Evolutionary conservation across 2,888 invertebrate species (phyloP).

Genomic region (Prostheceraeus crozeri): DNA sequence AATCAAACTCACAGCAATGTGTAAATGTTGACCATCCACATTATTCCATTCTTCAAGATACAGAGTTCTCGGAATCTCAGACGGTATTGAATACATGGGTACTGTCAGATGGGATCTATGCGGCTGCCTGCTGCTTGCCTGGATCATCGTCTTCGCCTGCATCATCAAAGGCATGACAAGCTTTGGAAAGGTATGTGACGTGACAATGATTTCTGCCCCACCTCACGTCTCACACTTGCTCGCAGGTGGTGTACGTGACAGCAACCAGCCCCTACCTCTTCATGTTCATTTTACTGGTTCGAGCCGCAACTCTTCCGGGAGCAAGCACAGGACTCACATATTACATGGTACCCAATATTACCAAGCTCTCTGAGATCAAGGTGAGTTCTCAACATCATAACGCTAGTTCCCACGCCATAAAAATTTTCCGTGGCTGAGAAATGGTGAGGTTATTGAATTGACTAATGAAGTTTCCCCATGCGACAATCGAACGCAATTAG

Average conservation of each 20-base stretch:
- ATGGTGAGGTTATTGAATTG: too few relatives aligned
- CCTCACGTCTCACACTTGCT: too few relatives aligned
- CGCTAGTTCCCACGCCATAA: too few relatives aligned
- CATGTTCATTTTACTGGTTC: constrained; percentile 49
- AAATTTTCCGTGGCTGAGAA: too few relatives aligned
- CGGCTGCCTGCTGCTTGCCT: constrained; percentile 75
- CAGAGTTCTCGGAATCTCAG: constrained; percentile 77
- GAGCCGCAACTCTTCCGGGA: constrained; percentile 52
- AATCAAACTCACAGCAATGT: too few relatives aligned
- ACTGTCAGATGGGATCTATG: constrained; percentile 82
- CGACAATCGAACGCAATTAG: too few relatives aligned
- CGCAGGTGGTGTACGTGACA: constrained; percentile 56
- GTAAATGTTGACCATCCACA: too few relatives aligned
- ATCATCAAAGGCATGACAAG: constrained; percentile 61
- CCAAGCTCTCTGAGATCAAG: too few relatives aligned
- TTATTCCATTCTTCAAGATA: too few relatives aligned
- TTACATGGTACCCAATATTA: constrained; percentile 51
- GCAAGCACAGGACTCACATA: constrained; percentile 48
- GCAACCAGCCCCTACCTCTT: constrained; percentile 52
- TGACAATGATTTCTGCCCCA: too few relatives aligned
- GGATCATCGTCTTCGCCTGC: constrained; percentile 89
- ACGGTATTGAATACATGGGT: constrained; percentile 80
- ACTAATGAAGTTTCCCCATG: too few relatives aligned
- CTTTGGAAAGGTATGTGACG: constrained; percentile 41
- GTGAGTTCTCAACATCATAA: too few relatives aligned